Conservation (phyloP, 1,140 invertebrate genomes). For the Cherax destructor region DNA sequence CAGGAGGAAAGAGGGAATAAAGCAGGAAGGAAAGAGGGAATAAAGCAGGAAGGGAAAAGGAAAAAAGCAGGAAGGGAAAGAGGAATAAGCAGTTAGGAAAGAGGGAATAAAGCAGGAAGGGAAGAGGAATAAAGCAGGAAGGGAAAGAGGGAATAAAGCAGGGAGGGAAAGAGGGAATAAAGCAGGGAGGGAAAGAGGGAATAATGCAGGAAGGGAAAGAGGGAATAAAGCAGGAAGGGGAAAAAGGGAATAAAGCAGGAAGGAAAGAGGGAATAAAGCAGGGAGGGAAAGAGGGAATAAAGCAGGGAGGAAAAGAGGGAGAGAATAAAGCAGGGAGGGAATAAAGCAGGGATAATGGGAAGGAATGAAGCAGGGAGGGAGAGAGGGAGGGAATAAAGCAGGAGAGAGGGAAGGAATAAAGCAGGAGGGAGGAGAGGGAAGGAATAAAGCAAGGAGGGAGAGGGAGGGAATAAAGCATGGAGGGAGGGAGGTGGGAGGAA, state of each 20-base stretch:
- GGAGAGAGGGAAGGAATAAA: background rate
- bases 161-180: background rate
- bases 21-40: background rate
- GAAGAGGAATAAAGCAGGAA: background rate
- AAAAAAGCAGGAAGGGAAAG: background rate
- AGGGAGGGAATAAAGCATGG: background rate
- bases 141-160: background rate
- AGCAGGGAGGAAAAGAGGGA: background rate
- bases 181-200: background rate
- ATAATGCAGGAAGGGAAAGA: background rate
- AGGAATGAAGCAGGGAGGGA: background rate
- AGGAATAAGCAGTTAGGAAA: no score
- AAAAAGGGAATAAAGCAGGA: no score
- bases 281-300: background rate
- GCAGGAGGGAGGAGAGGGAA: background rate
- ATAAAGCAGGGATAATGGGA: no score
- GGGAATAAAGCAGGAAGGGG: background rate
- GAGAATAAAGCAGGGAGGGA: background rate
- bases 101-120: background rate
- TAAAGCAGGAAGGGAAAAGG: background rate
- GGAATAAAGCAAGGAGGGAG: background rate
- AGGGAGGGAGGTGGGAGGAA: background rate
- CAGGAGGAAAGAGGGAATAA: no score
- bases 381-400: background rate
- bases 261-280: no score